These are phyloP conservation scores for Callionymus lyra DNA, from an alignment of 2,113 vertebrate genomes.

Conservation along the genomic window DNA sequence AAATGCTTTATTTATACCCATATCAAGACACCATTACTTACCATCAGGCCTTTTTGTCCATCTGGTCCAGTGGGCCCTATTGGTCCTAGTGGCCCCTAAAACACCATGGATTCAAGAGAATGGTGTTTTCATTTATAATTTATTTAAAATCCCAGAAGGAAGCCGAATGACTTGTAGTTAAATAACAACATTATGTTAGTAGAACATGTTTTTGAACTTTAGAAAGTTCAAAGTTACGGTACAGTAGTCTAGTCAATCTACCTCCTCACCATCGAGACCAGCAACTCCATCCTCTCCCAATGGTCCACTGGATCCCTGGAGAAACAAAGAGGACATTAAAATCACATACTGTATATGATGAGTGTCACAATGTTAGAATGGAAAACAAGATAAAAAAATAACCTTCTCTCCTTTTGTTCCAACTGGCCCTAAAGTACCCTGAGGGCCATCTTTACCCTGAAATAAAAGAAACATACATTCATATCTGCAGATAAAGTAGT, in stretches of 20 bases:
- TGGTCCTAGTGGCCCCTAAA: conserved; percentile 55
- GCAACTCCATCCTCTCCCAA: conserved; percentile 48
- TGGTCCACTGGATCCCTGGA: conserved; percentile 57
- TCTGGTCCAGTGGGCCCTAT: conserved; percentile 38
- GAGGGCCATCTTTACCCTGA: conserved; percentile 64
- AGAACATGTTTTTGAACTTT: too few species aligned
- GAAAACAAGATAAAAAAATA: background rate
- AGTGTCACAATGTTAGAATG: background rate
- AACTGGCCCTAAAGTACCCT: conserved; percentile 41
- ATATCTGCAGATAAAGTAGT: background rate
- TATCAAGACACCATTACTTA: conserved; percentile 58
- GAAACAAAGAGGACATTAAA: background rate
- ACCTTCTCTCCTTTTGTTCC: conserved; percentile 62
- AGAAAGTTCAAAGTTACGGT: conserved; percentile 15
- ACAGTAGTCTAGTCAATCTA: conserved; percentile 60
- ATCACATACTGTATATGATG: background rate
- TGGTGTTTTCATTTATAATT: too few species aligned
- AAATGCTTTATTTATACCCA: too few species aligned
- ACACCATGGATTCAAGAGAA: too few species aligned
- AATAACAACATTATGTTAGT: too few species aligned
- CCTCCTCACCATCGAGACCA: conserved; percentile 75
- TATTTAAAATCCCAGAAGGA: too few species aligned
- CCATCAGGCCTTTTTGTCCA: conserved; percentile 48
- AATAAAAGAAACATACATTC: conserved; percentile 2
- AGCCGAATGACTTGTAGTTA: too few species aligned